These are phyloP conservation scores for Rhingia rostrata DNA, from an alignment of 2,888 invertebrate genomes.

Conservation along the genomic window DNA sequence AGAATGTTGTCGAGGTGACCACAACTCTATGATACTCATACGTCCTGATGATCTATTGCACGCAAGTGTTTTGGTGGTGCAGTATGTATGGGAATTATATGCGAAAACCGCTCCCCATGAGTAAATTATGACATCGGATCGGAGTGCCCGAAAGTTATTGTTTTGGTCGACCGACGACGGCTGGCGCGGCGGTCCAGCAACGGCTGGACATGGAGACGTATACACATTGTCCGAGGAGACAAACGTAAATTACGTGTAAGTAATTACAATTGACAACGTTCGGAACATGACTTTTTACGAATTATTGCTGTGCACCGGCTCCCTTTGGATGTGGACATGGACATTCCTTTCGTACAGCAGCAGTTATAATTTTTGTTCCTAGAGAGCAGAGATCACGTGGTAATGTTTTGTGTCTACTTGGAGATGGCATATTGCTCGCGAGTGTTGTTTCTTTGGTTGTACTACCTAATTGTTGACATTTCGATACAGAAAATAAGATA, in stretches of 20 bases:
- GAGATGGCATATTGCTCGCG: constrained; percentile 9
- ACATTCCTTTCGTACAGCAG: constrained; percentile 34
- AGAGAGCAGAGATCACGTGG: constrained; percentile 14
- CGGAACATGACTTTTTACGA: constrained; percentile 62
- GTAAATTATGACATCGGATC: constrained; percentile 70
- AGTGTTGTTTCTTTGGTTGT: constrained; percentile 37
- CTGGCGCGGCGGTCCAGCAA: constrained; percentile 21
- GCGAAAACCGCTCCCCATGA: constrained; percentile 57
- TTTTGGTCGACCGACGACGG: constrained; percentile 29
- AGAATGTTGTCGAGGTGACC: constrained; percentile 13
- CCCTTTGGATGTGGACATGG: constrained; percentile 41
- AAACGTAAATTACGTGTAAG: constrained; percentile 67
- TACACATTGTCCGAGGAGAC: constrained; percentile 36
- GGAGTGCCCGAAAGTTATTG: constrained; percentile 50
- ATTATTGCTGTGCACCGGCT: constrained; percentile 28
- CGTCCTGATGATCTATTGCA: constrained; percentile 53
- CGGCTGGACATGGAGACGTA: background rate
- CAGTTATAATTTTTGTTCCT: constrained; percentile 33
- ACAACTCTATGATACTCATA: constrained; percentile 17
- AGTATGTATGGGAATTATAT: constrained; percentile 55
- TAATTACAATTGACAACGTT: constrained; percentile 72
- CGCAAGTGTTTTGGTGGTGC: constrained; percentile 18
- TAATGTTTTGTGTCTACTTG: constrained; percentile 24
- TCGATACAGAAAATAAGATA: constrained; percentile 65
- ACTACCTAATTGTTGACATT: constrained; percentile 70